Evolutionary conservation across 2,113 vertebrate species (phyloP).

Genomic region (Brienomyrus brachyistius): DNA sequence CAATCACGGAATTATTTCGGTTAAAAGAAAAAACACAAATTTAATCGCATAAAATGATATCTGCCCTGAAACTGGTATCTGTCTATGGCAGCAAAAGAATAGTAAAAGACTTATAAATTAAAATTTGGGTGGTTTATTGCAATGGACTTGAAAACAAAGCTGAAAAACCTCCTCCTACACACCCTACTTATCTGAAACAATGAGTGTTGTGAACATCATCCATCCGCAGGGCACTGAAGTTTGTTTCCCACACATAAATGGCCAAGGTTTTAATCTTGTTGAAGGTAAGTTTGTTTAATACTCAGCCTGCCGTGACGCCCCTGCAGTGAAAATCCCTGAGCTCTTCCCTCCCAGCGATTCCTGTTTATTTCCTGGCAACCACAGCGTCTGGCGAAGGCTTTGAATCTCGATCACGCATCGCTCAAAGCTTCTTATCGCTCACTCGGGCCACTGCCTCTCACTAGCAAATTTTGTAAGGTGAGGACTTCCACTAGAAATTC

Average conservation of each 20-base stretch:
- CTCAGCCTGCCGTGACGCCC: neutral
- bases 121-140: neutral
- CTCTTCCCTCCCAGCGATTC: neutral
- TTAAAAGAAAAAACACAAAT: neutral
- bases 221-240: neutral
- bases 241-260: neutral
- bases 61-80: neutral
- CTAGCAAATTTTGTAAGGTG: neutral
- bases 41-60: neutral
- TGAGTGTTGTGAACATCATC: neutral
- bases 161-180: neutral
- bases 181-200: neutral
- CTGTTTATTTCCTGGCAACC: neutral
- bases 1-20: neutral
- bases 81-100: neutral
- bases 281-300: neutral
- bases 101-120: neutral
- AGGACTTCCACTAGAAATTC: neutral
- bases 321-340: neutral
- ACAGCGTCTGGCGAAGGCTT: neutral
- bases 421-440: neutral
- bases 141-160: neutral
- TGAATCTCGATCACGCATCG: neutral
- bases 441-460: neutral
- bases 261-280: neutral